phyloP scores from a whole-genome alignment of 2,113 vertebrate genomes.

The Parus major region DNA sequence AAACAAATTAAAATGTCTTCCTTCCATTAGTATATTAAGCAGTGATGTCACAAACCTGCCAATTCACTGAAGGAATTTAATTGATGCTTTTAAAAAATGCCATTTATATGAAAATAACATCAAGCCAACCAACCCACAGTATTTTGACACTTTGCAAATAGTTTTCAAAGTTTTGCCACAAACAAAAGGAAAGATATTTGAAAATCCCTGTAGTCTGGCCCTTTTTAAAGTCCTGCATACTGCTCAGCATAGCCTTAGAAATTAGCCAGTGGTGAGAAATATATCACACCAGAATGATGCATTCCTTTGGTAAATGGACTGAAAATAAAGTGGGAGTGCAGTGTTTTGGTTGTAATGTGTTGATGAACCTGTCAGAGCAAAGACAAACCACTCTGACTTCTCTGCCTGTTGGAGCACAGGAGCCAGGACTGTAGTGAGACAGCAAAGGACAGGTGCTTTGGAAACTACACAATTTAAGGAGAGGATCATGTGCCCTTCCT shows the following conservation, averaged over 20 bases:
- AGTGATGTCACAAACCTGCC: neutral
- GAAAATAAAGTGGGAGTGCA: neutral
- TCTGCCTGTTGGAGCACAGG: neutral
- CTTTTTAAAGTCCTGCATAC: neutral
- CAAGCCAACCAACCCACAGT: neutral
- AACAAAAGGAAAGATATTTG: neutral
- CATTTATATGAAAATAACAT: neutral
- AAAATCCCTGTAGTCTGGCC: neutral
- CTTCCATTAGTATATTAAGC: neutral
- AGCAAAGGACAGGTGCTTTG: neutral
- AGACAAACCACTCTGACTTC: neutral
- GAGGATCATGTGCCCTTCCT: neutral
- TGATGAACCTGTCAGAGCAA: constrained; percentile 31
- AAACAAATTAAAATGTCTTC: neutral
- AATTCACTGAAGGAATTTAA: neutral
- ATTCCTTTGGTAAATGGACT: neutral
- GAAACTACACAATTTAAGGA: neutral
- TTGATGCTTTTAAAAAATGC: neutral
- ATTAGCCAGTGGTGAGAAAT: neutral
- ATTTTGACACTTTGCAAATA: neutral
- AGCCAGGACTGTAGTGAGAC: neutral
- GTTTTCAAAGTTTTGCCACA: neutral
- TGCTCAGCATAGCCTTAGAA: neutral
- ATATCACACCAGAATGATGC: neutral
- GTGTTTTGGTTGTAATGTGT: neutral